These are phyloP conservation scores for Acrossocheilus fasciatus DNA, from an alignment of 2,797 vertebrate genomes.

Conservation along the genomic window DNA sequence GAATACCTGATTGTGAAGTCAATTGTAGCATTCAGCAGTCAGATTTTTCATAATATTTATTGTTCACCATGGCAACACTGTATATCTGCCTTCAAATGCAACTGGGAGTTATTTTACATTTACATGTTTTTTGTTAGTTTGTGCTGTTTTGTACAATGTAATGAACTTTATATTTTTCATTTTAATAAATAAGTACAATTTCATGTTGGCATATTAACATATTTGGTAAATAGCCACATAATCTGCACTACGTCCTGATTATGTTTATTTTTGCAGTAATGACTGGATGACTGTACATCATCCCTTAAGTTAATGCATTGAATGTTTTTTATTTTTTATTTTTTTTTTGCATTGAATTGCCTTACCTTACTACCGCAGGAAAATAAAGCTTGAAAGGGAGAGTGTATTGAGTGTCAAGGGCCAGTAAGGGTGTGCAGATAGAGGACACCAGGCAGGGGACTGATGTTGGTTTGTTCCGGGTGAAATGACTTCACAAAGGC, in stretches of 20 bases:
- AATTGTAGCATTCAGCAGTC: not conserved
- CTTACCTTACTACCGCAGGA: conserved; percentile 1
- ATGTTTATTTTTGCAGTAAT: conserved; percentile 6
- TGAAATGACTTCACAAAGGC: conserved; percentile 75
- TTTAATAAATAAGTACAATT: not conserved
- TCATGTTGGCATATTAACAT: not conserved
- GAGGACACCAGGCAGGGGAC: conserved; percentile 31
- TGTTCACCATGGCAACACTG: not conserved
- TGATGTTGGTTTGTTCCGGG: conserved; percentile 65
- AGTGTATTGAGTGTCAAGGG: conserved; percentile 3
- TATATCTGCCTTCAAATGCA: not conserved
- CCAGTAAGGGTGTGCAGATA: conserved; percentile 15
- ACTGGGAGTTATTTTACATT: not conserved
- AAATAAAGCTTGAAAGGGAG: conserved; percentile 37
- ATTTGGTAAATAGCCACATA: not conserved
- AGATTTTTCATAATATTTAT: not conserved
- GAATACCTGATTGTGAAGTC: not conserved
- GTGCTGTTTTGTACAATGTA: not conserved
- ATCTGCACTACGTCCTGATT: not conserved
- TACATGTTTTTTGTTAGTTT: not conserved
- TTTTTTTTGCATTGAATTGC: not conserved
- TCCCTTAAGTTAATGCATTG: not conserved
- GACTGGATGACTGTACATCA: not conserved
- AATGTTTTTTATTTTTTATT: not conserved
- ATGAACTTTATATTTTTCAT: not conserved